phyloP scores from a whole-genome alignment of 1,140 invertebrate genomes.

The Drosophila burlai region DNA sequence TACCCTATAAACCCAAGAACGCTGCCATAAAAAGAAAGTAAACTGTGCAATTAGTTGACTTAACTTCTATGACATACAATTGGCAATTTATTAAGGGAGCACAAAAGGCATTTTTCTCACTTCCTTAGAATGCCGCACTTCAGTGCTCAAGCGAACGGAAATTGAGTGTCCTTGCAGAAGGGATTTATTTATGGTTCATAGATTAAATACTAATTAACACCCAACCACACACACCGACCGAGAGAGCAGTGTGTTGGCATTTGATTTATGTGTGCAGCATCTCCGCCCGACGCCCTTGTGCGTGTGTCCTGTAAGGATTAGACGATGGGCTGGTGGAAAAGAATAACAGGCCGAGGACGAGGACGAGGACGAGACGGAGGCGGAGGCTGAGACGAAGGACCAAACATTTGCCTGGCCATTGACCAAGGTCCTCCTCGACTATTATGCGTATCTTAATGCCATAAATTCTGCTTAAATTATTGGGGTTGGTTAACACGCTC shows the following conservation, averaged over 20 bases:
- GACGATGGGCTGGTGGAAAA: conserved; percentile 53
- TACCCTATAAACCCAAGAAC: conserved; percentile 2
- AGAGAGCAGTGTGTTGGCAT: conserved; percentile 53
- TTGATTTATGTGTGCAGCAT: conserved; percentile 73
- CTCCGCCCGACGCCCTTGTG: conserved; percentile 38
- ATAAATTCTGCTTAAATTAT: conserved; percentile 84
- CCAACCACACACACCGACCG: conserved; percentile 46
- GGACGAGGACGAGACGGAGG: conserved; percentile 21
- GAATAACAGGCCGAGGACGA: conserved; percentile 31
- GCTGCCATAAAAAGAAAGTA: conserved; percentile 34
- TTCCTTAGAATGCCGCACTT: conserved; percentile 21
- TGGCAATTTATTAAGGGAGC: conserved; percentile 73
- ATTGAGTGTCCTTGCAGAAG: conserved; percentile 76
- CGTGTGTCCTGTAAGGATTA: conserved; percentile 73
- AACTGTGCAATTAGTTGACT: conserved; percentile 78
- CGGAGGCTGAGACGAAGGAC: conserved; percentile 25
- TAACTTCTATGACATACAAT: conserved; percentile 75
- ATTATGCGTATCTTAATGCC: conserved; percentile 78
- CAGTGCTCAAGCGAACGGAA: conserved; percentile 55
- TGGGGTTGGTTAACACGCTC: conserved; percentile 76
- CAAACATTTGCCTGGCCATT: conserved; percentile 76
- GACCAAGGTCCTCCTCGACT: conserved; percentile 62
- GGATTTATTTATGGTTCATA: conserved; percentile 84
- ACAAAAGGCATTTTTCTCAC: conserved; percentile 45
- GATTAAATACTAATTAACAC: conserved; percentile 84